These are phyloP conservation scores for Globodera rostochiensis DNA, from an alignment of 1,140 invertebrate genomes.

Conservation along the genomic window DNA sequence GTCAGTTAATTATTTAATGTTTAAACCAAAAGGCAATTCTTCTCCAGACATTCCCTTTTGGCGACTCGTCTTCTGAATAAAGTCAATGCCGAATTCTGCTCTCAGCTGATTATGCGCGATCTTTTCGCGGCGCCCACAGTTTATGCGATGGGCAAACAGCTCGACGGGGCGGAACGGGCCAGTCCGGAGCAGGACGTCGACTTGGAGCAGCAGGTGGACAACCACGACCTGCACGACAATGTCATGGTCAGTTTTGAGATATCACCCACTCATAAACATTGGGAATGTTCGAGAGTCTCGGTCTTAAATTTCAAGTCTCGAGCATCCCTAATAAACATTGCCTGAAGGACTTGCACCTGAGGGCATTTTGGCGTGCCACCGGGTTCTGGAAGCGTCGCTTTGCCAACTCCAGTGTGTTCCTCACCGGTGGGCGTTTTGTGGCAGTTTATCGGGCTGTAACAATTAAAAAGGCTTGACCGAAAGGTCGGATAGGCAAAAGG, in stretches of 20 bases:
- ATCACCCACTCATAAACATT: too few species aligned
- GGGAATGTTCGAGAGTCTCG: background rate
- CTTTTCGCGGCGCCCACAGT: conserved; percentile 67
- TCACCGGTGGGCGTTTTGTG: conserved; percentile 36
- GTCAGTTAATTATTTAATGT: conserved; percentile 41
- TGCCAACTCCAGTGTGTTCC: conserved; percentile 44
- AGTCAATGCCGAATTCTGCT: conserved; percentile 65
- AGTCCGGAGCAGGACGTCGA: conserved; percentile 57
- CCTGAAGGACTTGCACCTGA: conserved; percentile 68
- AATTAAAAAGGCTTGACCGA: too few species aligned
- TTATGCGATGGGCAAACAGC: conserved; percentile 62
- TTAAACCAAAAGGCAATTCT: background rate
- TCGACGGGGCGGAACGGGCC: conserved; percentile 59
- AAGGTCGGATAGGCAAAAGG: too few species aligned
- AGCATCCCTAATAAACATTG: background rate
- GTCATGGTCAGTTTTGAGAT: conserved; percentile 56
- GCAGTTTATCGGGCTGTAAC: too few species aligned
- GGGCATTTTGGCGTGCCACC: conserved; percentile 68
- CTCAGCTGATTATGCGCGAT: conserved; percentile 66
- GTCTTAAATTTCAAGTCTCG: conserved; percentile 11
- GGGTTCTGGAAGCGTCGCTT: conserved; percentile 65
- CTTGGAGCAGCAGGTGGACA: conserved; percentile 66
- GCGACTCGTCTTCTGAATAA: conserved; percentile 67
- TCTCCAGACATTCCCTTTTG: conserved; percentile 68
- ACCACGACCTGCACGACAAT: conserved; percentile 66